These are phyloP conservation scores for Malaclemys terrapin DNA, from an alignment of 2,113 vertebrate genomes.

Conservation along the genomic window DNA sequence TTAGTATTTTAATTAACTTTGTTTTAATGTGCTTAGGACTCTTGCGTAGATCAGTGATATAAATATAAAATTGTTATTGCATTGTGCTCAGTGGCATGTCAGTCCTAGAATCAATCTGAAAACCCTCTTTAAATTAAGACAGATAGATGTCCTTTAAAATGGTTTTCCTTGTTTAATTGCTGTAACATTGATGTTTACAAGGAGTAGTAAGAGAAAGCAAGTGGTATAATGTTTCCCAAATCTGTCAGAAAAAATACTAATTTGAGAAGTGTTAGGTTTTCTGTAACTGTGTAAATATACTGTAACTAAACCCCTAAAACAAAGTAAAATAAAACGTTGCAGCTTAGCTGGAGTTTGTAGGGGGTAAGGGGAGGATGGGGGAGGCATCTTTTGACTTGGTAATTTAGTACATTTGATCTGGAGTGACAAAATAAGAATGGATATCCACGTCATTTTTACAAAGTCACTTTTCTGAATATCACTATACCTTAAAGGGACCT, in stretches of 20 bases:
- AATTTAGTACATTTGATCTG: not conserved
- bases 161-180: not conserved
- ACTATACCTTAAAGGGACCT: not conserved
- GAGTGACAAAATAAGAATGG: not conserved
- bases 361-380: not conserved
- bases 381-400: not conserved
- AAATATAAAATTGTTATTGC: not conserved
- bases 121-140: not conserved
- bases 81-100: not conserved
- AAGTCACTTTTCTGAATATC: not conserved
- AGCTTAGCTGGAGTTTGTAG: not conserved
- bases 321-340: not conserved
- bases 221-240: not conserved
- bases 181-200: not conserved
- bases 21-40: not conserved
- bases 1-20: fast-evolving
- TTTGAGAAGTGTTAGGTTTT: not conserved
- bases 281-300: not conserved
- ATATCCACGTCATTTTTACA: not conserved
- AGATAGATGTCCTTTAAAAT: not conserved
- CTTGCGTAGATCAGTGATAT: not conserved
- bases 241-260: not conserved
- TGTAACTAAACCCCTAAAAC: not conserved
- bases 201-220: not conserved
- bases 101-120: not conserved